Evolutionary conservation across 2,797 vertebrate species (phyloP), one percentile per base, ranked within the genome.

Genomic region (Gouania willdenowi): DNA sequence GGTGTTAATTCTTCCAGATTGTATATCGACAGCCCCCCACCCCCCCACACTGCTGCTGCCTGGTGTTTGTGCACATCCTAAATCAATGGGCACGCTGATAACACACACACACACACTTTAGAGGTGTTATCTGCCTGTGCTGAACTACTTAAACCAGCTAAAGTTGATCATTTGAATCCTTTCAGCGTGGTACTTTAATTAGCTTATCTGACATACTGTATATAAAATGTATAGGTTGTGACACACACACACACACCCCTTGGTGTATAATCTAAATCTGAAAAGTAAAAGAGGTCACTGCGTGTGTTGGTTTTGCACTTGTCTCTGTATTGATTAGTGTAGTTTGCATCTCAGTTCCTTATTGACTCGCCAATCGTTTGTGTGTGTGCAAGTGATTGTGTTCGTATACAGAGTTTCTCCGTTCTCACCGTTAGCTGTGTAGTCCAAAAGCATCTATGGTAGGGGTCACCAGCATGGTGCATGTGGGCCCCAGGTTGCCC

Each of bases 1-100:
- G 61, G 66, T 58, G 65, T 40, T 43, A 71, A 72, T 68, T 78
- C 54, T 65, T n/a, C 58, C 50, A 52, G 55, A 59, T 54, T 47
- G 45, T 43, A 31, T 48, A 44, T 63, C 28, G 54, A 72, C 71
- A 52, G 26, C 48, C 30, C 46, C 41, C 37, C 29, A 28, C 5
- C 62, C 38, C 10, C 38, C n/a, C n/a, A n/a, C 0, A 6, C 49
- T 3, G 15, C 41, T n/a, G 26, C 26, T 22, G 9, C 33, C 13
- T 17, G 30, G 29, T 52, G 22, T 66, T 30, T 46, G 31, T 63
- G 60, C 39, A 22, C 8, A 3, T 59, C 4, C 20, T 15, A 27
- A 58, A 61, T 58, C 55, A 21, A 66, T 66, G 28, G 30, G 12
- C 13, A 16, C 11, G 9, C 47, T 31, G 39, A 28, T 27, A 11